Base-by-base conservation (phyloP, 2,797 vertebrate species). In the Xenops minutus region DNA sequence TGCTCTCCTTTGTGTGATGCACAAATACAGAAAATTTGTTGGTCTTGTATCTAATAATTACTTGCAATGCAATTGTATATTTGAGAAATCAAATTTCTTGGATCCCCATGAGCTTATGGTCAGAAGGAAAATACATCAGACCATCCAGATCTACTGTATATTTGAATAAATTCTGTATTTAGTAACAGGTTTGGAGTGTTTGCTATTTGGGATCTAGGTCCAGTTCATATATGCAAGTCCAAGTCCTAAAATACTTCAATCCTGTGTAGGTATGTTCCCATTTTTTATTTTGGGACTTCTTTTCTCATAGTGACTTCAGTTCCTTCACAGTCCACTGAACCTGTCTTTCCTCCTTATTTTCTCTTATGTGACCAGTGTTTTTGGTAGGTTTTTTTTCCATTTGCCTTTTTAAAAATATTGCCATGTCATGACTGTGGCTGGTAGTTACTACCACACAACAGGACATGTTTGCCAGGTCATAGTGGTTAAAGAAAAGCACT, bases 361-460 rank as follows among this genome's bases (percentile, higher is more conserved):
- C 16, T 62, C 10, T 46, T 16, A 61, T 67, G 11, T 32, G 8
- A 36, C 7, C 2, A 4, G 34, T 9, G 7, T 44, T 46, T 20
- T 64, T 16, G 29, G 1, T 0, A 49, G 48, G 5, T 2, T 24
- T n/a, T 46, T 62, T 23, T 8, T 8, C 6, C 22, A 8, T 26
- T 39, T 20, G 27, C 11, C 3, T 24, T 6, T 39, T 86, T 67
- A 48, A 23, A 58, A 52, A 14, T 55, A 51, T 41, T 41, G 5
- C 30, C 54, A 6, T 52, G 9, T 41, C 23, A 12, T 52, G 12
- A 63, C 32, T n/a, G 2, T 68, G 30, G 27, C 26, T 46, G 7
- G 14, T 30, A 67, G 8, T 58, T 37, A 58, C 12, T 44, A 37
- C 14, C 1, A 5, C 14, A 22, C 6, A 56, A 5, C 5, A 62